A percentile compares a stretch with the other conserved stretches of the same genome.
These are phyloP conservation scores for Lynx canadensis DNA, from an alignment of 2,113 vertebrate genomes.

Conservation along the genomic window DNA sequence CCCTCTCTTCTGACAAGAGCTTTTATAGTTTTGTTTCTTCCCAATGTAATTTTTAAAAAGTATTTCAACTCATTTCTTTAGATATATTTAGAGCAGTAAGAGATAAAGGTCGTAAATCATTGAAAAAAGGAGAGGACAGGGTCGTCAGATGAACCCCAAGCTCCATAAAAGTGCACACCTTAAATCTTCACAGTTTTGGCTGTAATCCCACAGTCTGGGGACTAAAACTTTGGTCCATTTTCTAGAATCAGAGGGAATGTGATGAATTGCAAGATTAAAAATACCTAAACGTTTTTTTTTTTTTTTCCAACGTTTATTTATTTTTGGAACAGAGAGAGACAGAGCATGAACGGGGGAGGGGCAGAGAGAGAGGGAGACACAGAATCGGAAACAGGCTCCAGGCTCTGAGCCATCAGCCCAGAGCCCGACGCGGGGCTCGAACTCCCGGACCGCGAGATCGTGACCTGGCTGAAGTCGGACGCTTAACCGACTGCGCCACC, in stretches of 20 bases:
- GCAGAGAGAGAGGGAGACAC: too few species aligned
- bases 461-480: too few species aligned
- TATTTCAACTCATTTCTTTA: not conserved
- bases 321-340: too few species aligned
- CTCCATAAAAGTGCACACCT: not conserved
- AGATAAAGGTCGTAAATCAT: not conserved
- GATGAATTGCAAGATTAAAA: not conserved
- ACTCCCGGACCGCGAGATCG: too few species aligned
- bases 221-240: not conserved
- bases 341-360: too few species aligned
- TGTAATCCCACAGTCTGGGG: too few species aligned
- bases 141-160: not conserved
- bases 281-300: not conserved
- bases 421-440: too few species aligned
- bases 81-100: not conserved
- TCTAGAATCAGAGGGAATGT: not conserved
- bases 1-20: too few species aligned
- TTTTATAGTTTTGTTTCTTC: not conserved
- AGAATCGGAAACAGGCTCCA: too few species aligned
- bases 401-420: too few species aligned
- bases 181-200: not conserved
- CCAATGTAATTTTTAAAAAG: not conserved
- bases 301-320: not conserved
- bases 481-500: too few species aligned
- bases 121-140: not conserved